These are phyloP conservation scores for Malurus melanocephalus DNA, from an alignment of 2,113 vertebrate genomes.

Conservation along the genomic window DNA sequence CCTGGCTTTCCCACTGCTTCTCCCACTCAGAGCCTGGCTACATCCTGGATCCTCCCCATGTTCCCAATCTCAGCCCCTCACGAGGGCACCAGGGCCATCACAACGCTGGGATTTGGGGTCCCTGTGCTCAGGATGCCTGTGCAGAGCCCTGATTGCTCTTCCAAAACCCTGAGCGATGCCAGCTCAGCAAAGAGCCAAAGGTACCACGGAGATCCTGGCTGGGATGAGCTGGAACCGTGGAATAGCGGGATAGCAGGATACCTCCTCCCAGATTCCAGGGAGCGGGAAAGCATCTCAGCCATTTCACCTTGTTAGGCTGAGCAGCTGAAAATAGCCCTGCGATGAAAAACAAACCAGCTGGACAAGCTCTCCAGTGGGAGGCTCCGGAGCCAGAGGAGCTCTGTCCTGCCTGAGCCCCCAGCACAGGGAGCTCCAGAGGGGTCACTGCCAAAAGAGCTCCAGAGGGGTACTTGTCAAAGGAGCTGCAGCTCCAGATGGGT, in stretches of 20 bases:
- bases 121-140: neutral
- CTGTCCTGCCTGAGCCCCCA: neutral
- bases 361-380: neutral
- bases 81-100: neutral
- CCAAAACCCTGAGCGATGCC: neutral
- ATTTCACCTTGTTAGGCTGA: constrained; percentile 63
- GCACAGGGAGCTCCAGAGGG: neutral
- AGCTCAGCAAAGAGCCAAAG: neutral
- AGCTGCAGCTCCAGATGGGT: neutral
- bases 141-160: neutral
- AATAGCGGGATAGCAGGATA: accelerated
- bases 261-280: constrained; percentile 7
- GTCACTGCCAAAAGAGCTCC: neutral
- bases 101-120: accelerated
- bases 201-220: accelerated
- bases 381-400: neutral
- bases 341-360: constrained; percentile 59
- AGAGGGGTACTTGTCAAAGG: neutral
- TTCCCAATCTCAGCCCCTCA: neutral
- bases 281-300: constrained; percentile 57
- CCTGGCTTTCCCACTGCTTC: neutral
- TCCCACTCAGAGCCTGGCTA: accelerated
- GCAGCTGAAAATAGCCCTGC: constrained; percentile 61
- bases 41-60: accelerated
- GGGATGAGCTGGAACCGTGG: neutral